phyloP scores from a whole-genome alignment of 2,113 vertebrate genomes.

The Rhizomys pruinosus region DNA sequence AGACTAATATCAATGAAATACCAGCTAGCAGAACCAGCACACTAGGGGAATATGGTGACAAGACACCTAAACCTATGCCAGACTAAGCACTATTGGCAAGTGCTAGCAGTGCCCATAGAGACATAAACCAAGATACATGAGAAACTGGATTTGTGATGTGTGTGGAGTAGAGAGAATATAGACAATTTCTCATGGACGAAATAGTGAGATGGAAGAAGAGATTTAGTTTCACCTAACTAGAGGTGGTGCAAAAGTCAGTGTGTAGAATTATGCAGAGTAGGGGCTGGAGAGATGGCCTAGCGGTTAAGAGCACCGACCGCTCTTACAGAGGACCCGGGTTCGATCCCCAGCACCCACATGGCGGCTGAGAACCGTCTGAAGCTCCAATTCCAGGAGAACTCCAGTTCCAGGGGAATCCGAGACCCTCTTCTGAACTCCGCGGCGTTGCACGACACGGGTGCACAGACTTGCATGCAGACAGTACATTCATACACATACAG shows the following conservation, averaged over 20 bases:
- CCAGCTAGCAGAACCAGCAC: background rate
- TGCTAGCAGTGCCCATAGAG: background rate
- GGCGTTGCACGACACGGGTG: no score
- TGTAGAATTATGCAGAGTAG: background rate
- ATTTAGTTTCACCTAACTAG: background rate
- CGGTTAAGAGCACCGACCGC: no score
- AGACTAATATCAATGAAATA: background rate
- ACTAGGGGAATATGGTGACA: background rate
- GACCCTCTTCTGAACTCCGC: no score
- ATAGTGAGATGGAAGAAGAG: background rate
- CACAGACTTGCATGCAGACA: no score
- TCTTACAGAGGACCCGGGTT: no score
- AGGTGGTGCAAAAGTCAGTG: background rate
- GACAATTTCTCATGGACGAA: background rate
- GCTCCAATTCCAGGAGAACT: no score
- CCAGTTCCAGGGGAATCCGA: no score
- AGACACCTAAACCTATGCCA: background rate
- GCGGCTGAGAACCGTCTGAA: no score
- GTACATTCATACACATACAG: no score
- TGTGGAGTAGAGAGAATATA: background rate
- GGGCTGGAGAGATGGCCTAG: no score
- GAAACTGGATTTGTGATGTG: background rate
- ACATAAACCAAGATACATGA: background rate
- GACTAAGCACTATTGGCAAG: background rate
- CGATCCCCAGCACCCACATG: no score